phyloP scores from a whole-genome alignment of 2,888 invertebrate species.

The Melipona bicolor region DNA sequence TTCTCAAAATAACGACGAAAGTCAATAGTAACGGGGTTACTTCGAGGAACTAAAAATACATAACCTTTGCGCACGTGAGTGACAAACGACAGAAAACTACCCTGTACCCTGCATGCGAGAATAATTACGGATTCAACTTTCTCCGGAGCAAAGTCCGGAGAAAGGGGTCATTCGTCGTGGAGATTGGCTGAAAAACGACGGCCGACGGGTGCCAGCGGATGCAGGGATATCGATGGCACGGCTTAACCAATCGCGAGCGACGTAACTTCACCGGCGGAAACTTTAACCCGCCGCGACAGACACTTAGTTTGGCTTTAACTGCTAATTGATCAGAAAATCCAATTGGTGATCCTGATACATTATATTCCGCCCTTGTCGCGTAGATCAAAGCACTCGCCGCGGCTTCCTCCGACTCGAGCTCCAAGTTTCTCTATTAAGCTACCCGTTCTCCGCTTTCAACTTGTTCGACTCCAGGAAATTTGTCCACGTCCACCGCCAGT shows the following conservation, averaged over 20 bases:
- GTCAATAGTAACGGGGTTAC: no score
- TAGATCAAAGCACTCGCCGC: constrained; percentile 59
- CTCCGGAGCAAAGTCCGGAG: no score
- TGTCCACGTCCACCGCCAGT: constrained; percentile 57
- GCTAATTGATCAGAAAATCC: constrained; percentile 82
- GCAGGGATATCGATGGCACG: constrained; percentile 69
- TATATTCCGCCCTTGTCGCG: constrained; percentile 61
- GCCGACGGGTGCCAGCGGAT: constrained; percentile 54
- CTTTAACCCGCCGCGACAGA: constrained; percentile 79
- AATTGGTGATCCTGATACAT: constrained; percentile 77
- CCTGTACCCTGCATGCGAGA: no score
- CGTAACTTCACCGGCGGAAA: constrained; percentile 74
- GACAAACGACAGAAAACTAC: no score
- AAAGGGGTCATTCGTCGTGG: neutral
- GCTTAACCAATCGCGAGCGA: constrained; percentile 76
- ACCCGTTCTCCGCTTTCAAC: constrained; percentile 33
- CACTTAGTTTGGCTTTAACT: constrained; percentile 82
- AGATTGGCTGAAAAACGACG: neutral
- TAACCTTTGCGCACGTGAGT: no score
- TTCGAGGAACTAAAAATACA: no score
- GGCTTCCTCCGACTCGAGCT: constrained; percentile 7
- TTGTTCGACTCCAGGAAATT: constrained; percentile 47
- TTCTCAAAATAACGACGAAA: no score
- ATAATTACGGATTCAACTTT: no score
- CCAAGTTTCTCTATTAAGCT: constrained; percentile 62